Conservation (phyloP, 2,797 vertebrate species). For the Pitangus sulphuratus region DNA sequence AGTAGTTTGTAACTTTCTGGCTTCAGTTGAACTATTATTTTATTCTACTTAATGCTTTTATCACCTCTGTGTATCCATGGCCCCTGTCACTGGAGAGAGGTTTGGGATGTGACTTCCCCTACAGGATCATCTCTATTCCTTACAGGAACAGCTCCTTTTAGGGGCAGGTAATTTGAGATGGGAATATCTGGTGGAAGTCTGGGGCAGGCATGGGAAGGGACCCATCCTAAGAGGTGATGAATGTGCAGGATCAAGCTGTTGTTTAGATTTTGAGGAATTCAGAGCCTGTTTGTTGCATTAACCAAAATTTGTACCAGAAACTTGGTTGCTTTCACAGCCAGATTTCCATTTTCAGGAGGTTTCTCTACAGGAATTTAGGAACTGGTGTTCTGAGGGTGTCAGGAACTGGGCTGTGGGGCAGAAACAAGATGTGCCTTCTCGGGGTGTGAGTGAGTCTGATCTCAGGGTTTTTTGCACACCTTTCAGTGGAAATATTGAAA, state of each 20-base stretch:
- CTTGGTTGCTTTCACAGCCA: background rate
- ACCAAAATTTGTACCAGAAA: background rate
- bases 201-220: background rate
- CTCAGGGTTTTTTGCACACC: background rate
- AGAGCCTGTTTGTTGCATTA: background rate
- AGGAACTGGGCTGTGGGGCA: background rate
- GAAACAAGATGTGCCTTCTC: background rate
- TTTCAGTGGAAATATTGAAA: background rate
- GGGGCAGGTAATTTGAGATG: background rate
- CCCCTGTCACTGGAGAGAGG: background rate
- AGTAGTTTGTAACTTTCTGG: background rate
- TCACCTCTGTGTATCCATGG: background rate
- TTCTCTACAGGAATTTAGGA: background rate
- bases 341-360: background rate
- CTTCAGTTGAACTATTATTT: background rate
- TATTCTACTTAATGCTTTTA: background rate
- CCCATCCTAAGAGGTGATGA: rapidly evolving
- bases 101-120: background rate
- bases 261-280: background rate
- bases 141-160: background rate
- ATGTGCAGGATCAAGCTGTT: background rate
- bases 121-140: background rate
- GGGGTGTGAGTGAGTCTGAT: background rate
- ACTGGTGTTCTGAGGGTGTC: background rate
- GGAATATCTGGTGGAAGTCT: background rate